Percentiles rank a stretch among this genome's conserved stretches.
phyloP scores from a whole-genome alignment of 1,140 invertebrate genomes.

The Pogonomyrmex californicus region DNA sequence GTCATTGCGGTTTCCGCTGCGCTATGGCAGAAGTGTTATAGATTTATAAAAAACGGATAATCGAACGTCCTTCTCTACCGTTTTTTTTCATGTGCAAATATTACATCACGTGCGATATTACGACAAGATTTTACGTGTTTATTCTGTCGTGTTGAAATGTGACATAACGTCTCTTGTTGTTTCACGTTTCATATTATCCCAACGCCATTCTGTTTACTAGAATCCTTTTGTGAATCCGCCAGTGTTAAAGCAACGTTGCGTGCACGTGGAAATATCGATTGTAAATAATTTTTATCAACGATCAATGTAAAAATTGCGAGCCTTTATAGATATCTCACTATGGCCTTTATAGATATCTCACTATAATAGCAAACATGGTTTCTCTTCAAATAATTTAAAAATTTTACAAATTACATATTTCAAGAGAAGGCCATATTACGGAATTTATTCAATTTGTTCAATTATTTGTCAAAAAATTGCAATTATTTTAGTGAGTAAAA shows the following conservation, averaged over 20 bases:
- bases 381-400: background rate
- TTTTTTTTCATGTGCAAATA: background rate
- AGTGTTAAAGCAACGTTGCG: slow-evolving; percentile 4
- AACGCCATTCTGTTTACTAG: background rate
- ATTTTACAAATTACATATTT: background rate
- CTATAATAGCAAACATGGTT: background rate
- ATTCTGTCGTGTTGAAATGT: background rate
- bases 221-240: background rate
- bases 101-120: background rate
- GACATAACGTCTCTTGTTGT: background rate
- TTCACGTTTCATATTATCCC: slow-evolving; percentile 11
- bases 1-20: slow-evolving; percentile 17
- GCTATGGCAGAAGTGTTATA: background rate
- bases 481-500: background rate
- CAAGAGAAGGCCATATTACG: background rate
- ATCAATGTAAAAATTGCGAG: too few species aligned
- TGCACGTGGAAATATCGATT: background rate
- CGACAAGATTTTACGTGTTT: background rate
- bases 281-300: too few species aligned
- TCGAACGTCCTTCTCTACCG: background rate
- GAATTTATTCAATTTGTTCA: slow-evolving; percentile 2
- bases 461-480: background rate
- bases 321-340: background rate
- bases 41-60: background rate
- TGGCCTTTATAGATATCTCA: background rate